A percentile compares a stretch with the other conserved stretches of the same genome.
Evolutionary conservation across 1,140 invertebrate genomes (phyloP).

Genomic region (Tribolium castaneum): DNA sequence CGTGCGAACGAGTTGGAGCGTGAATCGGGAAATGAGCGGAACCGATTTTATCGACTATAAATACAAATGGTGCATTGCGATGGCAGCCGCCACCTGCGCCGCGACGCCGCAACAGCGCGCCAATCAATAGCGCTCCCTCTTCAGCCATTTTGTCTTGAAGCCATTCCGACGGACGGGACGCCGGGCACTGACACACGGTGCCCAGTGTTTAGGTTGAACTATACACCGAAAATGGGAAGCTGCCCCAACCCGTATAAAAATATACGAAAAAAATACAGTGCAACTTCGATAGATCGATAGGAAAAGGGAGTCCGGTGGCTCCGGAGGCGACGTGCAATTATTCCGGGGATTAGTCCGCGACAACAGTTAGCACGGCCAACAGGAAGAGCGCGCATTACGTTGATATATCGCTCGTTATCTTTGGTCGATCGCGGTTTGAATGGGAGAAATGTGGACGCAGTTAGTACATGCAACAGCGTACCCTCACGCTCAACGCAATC

Average conservation of each 20-base stretch:
- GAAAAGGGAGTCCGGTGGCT: background rate
- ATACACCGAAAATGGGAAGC: too few relatives aligned
- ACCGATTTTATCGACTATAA: slow-evolving; percentile 60
- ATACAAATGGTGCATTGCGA: slow-evolving; percentile 63
- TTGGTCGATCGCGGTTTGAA: slow-evolving; percentile 2
- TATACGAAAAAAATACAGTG: too few relatives aligned
- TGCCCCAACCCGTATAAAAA: too few relatives aligned
- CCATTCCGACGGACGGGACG: slow-evolving; percentile 47
- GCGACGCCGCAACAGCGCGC: slow-evolving; percentile 60
- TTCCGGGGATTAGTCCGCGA: slow-evolving; percentile 28
- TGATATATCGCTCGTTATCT: slow-evolving; percentile 46
- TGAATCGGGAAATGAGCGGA: slow-evolving; percentile 50
- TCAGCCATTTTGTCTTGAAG: slow-evolving; percentile 64
- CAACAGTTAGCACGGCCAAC: background rate
- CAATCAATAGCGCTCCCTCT: slow-evolving; percentile 63
- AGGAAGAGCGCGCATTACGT: slow-evolving; percentile 39
- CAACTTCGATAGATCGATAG: too few relatives aligned
- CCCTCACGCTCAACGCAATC: slow-evolving; percentile 45
- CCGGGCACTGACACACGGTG: too few relatives aligned
- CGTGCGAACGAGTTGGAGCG: slow-evolving; percentile 18
- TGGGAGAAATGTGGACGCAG: slow-evolving; percentile 42
- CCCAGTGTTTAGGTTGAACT: too few relatives aligned
- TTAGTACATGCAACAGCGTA: slow-evolving; percentile 40
- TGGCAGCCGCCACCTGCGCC: slow-evolving; percentile 57
- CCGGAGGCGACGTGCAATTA: slow-evolving; percentile 30